Evolutionary conservation across 1,140 invertebrate genomes (phyloP).

Genomic region (Leptinotarsa texana): DNA sequence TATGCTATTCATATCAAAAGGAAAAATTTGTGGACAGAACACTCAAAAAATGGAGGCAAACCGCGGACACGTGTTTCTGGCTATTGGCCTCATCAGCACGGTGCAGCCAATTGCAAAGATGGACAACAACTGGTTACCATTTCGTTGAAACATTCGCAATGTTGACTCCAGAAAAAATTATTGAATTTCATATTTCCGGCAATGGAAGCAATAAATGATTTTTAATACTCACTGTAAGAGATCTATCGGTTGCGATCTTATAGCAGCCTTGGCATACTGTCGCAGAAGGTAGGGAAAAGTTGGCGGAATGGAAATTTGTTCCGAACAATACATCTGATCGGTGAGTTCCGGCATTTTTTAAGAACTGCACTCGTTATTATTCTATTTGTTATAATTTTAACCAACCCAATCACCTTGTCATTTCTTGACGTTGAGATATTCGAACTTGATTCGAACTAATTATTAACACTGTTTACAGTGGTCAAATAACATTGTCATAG

Average conservation of each 20-base stretch:
- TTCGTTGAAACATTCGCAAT: background rate
- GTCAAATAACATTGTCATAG: slow-evolving; percentile 2
- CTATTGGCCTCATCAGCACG: too few relatives aligned
- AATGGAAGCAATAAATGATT: too few relatives aligned
- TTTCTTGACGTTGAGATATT: background rate
- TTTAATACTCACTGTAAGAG: slow-evolving; percentile 62
- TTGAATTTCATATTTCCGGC: too few relatives aligned
- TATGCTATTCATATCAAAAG: too few relatives aligned
- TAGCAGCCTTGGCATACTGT: slow-evolving; percentile 85
- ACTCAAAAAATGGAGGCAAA: too few relatives aligned
- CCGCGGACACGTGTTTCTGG: too few relatives aligned
- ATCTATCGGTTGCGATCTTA: slow-evolving; percentile 85
- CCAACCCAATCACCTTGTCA: background rate
- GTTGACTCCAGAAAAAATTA: background rate
- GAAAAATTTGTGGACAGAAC: too few relatives aligned
- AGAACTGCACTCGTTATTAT: too few relatives aligned
- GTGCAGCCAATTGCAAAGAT: too few relatives aligned
- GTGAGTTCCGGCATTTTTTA: slow-evolving; percentile 45
- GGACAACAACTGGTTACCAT: background rate
- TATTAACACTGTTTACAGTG: slow-evolving; percentile 5
- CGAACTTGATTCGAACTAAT: background rate
- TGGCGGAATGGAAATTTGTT: slow-evolving; percentile 75
- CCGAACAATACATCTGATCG: slow-evolving; percentile 59
- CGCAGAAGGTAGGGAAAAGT: slow-evolving; percentile 81
- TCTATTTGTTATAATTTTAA: background rate